These are phyloP conservation scores for Helicoverpa assulta DNA, from an alignment of 2,888 invertebrate genomes.

Conservation along the genomic window DNA sequence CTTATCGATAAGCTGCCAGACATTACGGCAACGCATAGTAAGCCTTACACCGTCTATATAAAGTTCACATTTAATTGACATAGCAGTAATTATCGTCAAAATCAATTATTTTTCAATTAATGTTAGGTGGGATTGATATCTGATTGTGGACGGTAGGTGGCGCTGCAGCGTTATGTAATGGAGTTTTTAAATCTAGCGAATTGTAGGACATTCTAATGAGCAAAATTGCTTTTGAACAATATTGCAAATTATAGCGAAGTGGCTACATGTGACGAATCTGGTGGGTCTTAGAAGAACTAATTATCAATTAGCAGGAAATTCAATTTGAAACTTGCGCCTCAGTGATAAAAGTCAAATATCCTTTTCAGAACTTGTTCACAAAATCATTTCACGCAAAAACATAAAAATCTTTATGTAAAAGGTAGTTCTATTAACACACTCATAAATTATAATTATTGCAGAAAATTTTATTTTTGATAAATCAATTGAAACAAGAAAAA, in stretches of 20 bases:
- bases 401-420: too few relatives aligned
- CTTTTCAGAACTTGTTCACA: too few relatives aligned
- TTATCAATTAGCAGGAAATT: conserved; percentile 2
- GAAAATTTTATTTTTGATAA: conserved; percentile 30
- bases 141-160: conserved; percentile 48
- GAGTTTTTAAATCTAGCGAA: conserved; percentile 35
- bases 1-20: conserved; percentile 26
- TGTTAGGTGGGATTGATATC: conserved; percentile 53
- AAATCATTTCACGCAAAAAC: too few relatives aligned
- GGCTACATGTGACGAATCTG: conserved; percentile 12
- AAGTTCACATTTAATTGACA: conserved; percentile 59
- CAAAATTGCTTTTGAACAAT: conserved; percentile 7
- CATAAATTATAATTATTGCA: conserved; percentile 23
- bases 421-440: neutral
- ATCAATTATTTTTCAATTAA: conserved; percentile 82
- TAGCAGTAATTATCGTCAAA: conserved; percentile 65
- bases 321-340: too few relatives aligned
- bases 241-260: neutral
- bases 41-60: conserved; percentile 41
- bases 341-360: too few relatives aligned
- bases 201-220: conserved; percentile 51
- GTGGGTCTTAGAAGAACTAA: conserved; percentile 5
- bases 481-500: conserved; percentile 26
- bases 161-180: conserved; percentile 49
- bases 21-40: conserved; percentile 19